A percentile compares a stretch with the other conserved stretches of the same genome.
phyloP scores from a whole-genome alignment of 2,797 vertebrate species.

The Enteromius paludinosus region DNA sequence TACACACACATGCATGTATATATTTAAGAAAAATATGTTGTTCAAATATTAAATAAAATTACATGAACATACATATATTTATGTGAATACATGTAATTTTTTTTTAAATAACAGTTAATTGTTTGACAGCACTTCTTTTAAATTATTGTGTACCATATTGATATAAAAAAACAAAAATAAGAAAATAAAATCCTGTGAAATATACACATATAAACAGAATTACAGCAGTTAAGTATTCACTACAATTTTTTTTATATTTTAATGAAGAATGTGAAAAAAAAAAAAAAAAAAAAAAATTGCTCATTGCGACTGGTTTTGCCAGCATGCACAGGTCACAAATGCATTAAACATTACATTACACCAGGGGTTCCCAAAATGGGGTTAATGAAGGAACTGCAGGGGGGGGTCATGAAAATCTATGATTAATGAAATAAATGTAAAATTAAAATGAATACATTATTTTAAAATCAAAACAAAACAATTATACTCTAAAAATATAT shows the following conservation, averaged over 20 bases:
- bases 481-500: not conserved
- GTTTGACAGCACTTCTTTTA: too few species aligned
- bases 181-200: not conserved
- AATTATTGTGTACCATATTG: not conserved
- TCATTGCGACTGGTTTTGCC: not conserved
- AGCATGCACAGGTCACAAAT: not conserved
- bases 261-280: too few species aligned
- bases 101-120: too few species aligned
- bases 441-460: not conserved
- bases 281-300: too few species aligned
- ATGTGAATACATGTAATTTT: too few species aligned
- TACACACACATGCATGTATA: too few species aligned
- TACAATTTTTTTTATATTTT: too few species aligned
- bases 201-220: not conserved
- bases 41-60: too few species aligned
- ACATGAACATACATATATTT: too few species aligned
- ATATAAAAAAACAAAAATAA: not conserved
- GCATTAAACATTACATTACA: not conserved
- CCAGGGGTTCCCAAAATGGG: not conserved
- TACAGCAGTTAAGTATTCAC: not conserved
- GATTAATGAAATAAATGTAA: not conserved
- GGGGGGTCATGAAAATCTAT: not conserved
- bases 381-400: not conserved
- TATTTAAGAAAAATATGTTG: too few species aligned
- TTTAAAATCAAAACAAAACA: not conserved